Base-by-base conservation (phyloP, 2,797 vertebrate species). In the Silurus aristotelis region DNA sequence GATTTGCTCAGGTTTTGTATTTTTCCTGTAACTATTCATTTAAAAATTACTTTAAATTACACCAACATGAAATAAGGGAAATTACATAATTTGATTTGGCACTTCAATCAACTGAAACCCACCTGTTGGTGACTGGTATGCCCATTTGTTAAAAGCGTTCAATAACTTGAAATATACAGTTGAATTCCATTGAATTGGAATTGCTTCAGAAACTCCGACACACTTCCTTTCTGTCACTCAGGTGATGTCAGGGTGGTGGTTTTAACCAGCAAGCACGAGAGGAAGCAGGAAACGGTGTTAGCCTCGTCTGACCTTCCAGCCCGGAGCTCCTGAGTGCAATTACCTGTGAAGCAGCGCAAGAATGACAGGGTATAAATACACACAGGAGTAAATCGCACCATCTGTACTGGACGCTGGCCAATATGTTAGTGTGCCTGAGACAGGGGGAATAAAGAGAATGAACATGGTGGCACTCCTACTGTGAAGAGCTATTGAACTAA, bases 171-270 rank as follows among this genome's bases (percentile, higher is more conserved):
- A 31, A 52, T n/a, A 73, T 14, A 15, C 13, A 48, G 6, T n/a
- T 52, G 46, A 52, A 52, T 12, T 5, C 17, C 43, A 71, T 12
- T 61, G 6, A 61, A 61, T 61, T 19, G 25, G 22, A 38, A 38
- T 38, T 38, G 2, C 38, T 27, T 61, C 77, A 13, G 31, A 60
- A 61, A 19, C 38, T 46, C 43, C 22, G 48, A 9, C 14, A 7
- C 48, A 92, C 91, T 92, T 92, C 92, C 91, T 92, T 93, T 93
- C 92, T 92, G 93, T 94, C 93, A 93, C 91, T 94, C 92, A 93
- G 92, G 31, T 92, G 90, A 89, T 90, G 90, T 90, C 89, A 71
- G 43, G 6, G 38, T 5, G 63, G 3, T 1, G 1, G 63, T 43
- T 80, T 27, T 4, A 67, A 80, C 14, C 79, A 52, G 46, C n/a